Evolutionary conservation across 2,797 vertebrate species (phyloP).

Genomic region (Cossypha dichroa): DNA sequence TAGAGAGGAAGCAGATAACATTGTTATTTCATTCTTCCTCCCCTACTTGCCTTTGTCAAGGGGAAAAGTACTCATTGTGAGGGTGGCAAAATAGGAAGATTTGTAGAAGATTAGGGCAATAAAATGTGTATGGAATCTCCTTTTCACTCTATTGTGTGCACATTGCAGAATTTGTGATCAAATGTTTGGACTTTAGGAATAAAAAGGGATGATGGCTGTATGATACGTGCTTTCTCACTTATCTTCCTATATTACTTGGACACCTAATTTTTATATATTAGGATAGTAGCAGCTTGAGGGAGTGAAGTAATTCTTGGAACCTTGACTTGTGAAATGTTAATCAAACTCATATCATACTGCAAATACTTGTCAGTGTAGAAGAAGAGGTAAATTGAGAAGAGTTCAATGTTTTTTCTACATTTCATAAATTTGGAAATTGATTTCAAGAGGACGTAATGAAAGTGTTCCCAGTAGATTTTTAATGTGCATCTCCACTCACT

Average conservation of each 20-base stretch:
- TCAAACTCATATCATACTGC: neutral
- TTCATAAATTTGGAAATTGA: neutral
- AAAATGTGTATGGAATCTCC: neutral
- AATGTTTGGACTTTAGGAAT: neutral
- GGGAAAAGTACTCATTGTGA: neutral
- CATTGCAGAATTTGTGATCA: neutral
- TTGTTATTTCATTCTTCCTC: neutral
- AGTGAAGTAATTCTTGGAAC: neutral
- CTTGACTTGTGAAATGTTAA: neutral
- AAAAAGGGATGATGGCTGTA: neutral
- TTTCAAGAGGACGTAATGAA: neutral
- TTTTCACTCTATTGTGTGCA: neutral
- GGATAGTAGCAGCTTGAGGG: neutral
- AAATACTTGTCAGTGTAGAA: neutral
- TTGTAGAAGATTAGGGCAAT: neutral
- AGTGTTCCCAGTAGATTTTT: neutral
- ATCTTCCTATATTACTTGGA: neutral
- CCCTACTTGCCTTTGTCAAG: neutral
- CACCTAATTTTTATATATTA: neutral
- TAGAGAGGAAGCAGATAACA: neutral
- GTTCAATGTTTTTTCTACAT: neutral
- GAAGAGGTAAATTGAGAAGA: neutral
- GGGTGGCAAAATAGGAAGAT: neutral
- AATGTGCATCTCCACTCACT: accelerated
- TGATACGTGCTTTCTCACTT: neutral